A percentile compares a stretch with the other conserved stretches of the same genome.
phyloP scores from a whole-genome alignment of 2,888 invertebrate genomes.

The Phorcus lineatus region DNA sequence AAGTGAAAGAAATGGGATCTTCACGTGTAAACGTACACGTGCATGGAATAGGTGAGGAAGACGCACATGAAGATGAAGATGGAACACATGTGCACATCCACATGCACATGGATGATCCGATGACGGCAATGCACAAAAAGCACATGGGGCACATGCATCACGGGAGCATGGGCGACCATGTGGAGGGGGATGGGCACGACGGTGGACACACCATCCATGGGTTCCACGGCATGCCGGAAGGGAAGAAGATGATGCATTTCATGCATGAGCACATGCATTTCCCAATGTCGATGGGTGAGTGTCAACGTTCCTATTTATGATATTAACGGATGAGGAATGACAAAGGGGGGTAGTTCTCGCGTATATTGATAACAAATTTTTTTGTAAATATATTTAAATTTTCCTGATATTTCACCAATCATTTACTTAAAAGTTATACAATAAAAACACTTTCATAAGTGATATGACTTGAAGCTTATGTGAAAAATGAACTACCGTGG shows the following conservation, averaged over 20 bases:
- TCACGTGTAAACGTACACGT: neutral
- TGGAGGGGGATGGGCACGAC: neutral
- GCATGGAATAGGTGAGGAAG: neutral
- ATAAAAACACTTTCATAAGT: no score
- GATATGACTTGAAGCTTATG: no score
- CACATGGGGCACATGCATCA: neutral
- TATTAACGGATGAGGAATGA: no score
- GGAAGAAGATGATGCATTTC: neutral
- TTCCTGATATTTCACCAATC: no score
- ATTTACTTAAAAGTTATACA: no score
- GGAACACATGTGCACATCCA: constrained; percentile 28
- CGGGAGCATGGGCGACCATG: neutral
- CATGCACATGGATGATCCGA: constrained; percentile 13
- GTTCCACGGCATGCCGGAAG: neutral
- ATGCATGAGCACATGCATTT: neutral
- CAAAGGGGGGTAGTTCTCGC: no score
- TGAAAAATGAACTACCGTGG: no score
- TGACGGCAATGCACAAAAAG: neutral
- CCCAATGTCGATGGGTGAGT: no score
- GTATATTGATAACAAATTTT: no score
- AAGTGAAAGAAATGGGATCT: neutral
- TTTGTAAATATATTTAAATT: no score
- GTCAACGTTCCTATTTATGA: no score
- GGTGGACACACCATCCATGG: neutral
- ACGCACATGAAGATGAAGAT: neutral